These are phyloP conservation scores for Eutrigla gurnardus DNA, from an alignment of 2,797 vertebrate species.

Conservation along the genomic window DNA sequence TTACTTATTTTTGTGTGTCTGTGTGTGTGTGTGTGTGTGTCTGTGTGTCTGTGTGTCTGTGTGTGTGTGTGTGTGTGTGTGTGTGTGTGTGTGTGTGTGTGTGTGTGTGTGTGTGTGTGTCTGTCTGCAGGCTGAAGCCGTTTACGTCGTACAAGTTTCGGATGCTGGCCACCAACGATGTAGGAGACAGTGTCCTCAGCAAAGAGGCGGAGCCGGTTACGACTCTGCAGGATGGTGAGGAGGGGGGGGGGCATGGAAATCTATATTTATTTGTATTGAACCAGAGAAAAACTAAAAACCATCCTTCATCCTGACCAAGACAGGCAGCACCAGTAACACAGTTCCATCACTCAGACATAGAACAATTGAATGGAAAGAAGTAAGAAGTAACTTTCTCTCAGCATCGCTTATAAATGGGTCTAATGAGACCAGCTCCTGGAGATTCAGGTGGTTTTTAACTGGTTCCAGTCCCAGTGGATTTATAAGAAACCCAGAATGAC, in stretches of 20 bases:
- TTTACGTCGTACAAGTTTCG: slow-evolving; percentile 93
- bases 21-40: slow-evolving; percentile 29
- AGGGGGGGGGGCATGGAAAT: neutral
- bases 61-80: slow-evolving; percentile 16
- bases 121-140: slow-evolving; percentile 85
- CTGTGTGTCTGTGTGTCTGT: too few species aligned
- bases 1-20: neutral
- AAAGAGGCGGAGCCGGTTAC: slow-evolving; percentile 85
- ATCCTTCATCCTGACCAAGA: too few species aligned
- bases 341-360: too few species aligned
- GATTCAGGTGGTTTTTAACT: too few species aligned
- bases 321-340: too few species aligned
- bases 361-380: too few species aligned
- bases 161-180: slow-evolving; percentile 91
- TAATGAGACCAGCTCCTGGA: too few species aligned
- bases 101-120: slow-evolving; percentile 29
- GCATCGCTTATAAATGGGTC: too few species aligned
- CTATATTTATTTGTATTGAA: neutral
- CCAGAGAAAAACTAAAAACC: too few species aligned
- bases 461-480: too few species aligned
- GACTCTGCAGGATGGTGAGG: slow-evolving; percentile 80
- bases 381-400: too few species aligned
- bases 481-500: neutral
- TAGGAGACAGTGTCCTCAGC: slow-evolving; percentile 91
- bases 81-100: slow-evolving; percentile 16